phyloP scores from a whole-genome alignment of 2,888 invertebrate species.

The Polydrusus pterygomalis region DNA sequence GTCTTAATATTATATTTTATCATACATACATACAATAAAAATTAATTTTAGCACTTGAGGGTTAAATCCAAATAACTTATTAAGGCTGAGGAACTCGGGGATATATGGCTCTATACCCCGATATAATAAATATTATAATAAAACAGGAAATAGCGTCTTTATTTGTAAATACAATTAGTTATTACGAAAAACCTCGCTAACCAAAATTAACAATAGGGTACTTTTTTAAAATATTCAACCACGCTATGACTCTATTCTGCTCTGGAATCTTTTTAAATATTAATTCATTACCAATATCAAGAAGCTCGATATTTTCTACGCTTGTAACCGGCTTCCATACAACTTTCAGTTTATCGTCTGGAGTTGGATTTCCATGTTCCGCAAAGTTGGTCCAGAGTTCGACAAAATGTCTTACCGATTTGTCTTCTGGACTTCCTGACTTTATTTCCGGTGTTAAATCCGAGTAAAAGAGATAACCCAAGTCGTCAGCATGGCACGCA shows the following conservation, averaged over 20 bases:
- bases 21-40: too few relatives aligned
- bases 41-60: too few relatives aligned
- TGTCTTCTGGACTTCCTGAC: constrained; percentile 48
- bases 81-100: too few relatives aligned
- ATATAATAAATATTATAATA: too few relatives aligned
- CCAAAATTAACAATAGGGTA: neutral
- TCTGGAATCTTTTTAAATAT: constrained; percentile 58
- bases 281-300: constrained; percentile 61
- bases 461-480: constrained; percentile 49
- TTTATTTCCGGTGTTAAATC: constrained; percentile 35
- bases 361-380: constrained; percentile 48
- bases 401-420: constrained; percentile 45
- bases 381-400: constrained; percentile 56
- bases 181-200: neutral
- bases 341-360: constrained; percentile 53
- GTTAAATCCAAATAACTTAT: too few relatives aligned
- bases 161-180: neutral
- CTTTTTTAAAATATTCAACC: constrained; percentile 50
- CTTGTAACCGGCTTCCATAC: constrained; percentile 60
- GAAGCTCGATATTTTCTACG: constrained; percentile 52
- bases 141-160: neutral
- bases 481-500: constrained; percentile 52
- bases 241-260: constrained; percentile 61
- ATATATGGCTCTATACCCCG: too few relatives aligned
- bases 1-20: too few relatives aligned